Base-by-base conservation (phyloP, 2,113 vertebrate species). In the Aphyosemion australe region DNA sequence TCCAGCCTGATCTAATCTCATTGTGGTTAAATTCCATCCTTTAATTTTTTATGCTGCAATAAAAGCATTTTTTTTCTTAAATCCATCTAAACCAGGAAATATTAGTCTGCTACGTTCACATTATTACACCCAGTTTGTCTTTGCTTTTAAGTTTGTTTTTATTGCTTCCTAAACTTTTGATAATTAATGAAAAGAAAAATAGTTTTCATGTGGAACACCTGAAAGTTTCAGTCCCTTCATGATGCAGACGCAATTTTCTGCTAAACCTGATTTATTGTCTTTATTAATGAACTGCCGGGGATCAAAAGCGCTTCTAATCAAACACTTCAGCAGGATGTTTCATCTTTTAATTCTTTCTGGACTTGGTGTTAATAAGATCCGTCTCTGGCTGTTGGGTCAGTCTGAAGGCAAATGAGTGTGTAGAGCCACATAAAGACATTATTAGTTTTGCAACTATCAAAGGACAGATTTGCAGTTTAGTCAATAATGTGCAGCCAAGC, bases 371-470 rank as follows among this genome's bases (percentile, higher is more conserved):
- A 21, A 60, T 81, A 76, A 82, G 85, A 32, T 52, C 34, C n/a
- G 49, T 37, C 57, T 4, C 65, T 37, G 42, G 21, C 26, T 26
- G 62, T 26, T 41, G 61, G 69, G 54, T 68, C 52, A 43, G 52
- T 53, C 8, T 43, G 61, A 60, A 59, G 31, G 47, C 61, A 63
- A 53, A 46, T 5, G 57, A 46, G 58, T 19, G 71, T 56, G 45
- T 16, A 3, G 54, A 1, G 51, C 18, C 20, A 41, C 4, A 84
- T 68, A 12, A 77, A 83, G 65, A 61, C 56, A 12, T 77, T 76
- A 85, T 84, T 78, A 83, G 66, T 42, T 51, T 69, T 55, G 41
- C 18, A 57, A 9, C 66, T 53, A 73, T 65, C 79, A 12, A 61
- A 11, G 68, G 80, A 68, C 56, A 21, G 8, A 47, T 78, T 84